A percentile compares a stretch with the other conserved stretches of the same genome.
These are phyloP conservation scores for Venusia cambrica DNA, from an alignment of 2,888 invertebrate species.

Conservation along the genomic window DNA sequence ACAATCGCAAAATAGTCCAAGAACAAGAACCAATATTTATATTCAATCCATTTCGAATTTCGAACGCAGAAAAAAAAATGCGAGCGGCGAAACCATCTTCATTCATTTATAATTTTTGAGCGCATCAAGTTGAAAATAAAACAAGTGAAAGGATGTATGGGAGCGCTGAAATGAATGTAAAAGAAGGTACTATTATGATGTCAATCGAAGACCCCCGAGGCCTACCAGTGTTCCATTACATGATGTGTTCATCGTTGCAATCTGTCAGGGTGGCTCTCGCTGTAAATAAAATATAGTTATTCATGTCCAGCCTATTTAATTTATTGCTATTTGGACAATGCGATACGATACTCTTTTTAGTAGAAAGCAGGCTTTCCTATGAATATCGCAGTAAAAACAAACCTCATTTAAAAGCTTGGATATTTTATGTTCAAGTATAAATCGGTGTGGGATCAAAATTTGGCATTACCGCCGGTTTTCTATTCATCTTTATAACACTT, in stretches of 20 bases:
- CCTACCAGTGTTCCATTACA: constrained; percentile 62
- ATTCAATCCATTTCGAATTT: constrained; percentile 6
- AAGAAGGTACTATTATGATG: constrained; percentile 61
- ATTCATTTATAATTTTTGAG: no score
- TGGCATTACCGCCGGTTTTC: no score
- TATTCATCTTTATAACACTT: no score
- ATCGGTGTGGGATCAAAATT: no score
- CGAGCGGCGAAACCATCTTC: no score
- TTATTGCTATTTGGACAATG: constrained; percentile 68
- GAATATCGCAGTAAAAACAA: neutral
- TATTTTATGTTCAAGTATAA: no score
- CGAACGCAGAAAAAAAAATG: no score
- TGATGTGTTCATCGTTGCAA: constrained; percentile 73
- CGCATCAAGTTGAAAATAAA: constrained; percentile 11
- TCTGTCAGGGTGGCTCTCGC: constrained; percentile 59
- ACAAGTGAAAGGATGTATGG: constrained; percentile 23
- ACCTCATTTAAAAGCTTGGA: no score
- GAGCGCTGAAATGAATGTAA: constrained; percentile 38
- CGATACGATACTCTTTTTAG: constrained; percentile 19
- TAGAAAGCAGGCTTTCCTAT: constrained; percentile 2
- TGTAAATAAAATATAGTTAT: constrained; percentile 72
- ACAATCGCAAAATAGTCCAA: no score
- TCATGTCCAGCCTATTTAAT: constrained; percentile 54
- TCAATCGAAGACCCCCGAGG: constrained; percentile 62
- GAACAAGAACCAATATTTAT: constrained; percentile 16